Conservation (phyloP, 2,797 vertebrate genomes). For the Bucorvus abyssinicus region DNA sequence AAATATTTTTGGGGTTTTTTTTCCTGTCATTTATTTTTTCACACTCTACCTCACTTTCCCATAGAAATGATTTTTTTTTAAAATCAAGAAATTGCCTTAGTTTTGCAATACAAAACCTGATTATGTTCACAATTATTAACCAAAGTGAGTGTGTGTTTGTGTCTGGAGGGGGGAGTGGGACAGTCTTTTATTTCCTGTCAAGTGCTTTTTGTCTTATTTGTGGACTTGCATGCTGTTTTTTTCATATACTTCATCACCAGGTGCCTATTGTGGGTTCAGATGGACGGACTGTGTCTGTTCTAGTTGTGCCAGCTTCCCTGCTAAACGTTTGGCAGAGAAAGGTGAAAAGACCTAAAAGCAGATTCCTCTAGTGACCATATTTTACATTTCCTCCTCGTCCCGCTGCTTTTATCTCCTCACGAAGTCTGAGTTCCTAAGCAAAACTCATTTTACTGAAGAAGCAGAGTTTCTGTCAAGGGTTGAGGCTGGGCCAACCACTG, state of each 20-base stretch:
- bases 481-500: no score
- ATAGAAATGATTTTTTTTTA: neutral
- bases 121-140: neutral
- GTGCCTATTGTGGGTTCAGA: neutral
- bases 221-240: neutral
- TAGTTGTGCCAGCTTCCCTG: slow-evolving; percentile 37
- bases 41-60: neutral
- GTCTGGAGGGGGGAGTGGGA: neutral
- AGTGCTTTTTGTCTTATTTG: neutral
- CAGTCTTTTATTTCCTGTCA: neutral
- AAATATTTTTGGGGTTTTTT: neutral
- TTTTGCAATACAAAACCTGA: neutral
- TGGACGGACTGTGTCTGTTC: slow-evolving; percentile 1
- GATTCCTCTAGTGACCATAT: neutral
- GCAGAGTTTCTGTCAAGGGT: neutral
- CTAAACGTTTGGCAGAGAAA: slow-evolving; percentile 32
- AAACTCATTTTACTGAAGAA: neutral
- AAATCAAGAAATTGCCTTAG: neutral
- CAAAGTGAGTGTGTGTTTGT: neutral
- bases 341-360: neutral
- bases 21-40: neutral
- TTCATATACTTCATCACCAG: neutral
- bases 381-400: neutral
- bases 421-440: neutral
- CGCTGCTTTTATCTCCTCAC: neutral